A percentile compares a stretch with the other conserved stretches of the same genome.
phyloP scores from a whole-genome alignment of 2,113 vertebrate species.

The Prionailurus bengalensis region DNA sequence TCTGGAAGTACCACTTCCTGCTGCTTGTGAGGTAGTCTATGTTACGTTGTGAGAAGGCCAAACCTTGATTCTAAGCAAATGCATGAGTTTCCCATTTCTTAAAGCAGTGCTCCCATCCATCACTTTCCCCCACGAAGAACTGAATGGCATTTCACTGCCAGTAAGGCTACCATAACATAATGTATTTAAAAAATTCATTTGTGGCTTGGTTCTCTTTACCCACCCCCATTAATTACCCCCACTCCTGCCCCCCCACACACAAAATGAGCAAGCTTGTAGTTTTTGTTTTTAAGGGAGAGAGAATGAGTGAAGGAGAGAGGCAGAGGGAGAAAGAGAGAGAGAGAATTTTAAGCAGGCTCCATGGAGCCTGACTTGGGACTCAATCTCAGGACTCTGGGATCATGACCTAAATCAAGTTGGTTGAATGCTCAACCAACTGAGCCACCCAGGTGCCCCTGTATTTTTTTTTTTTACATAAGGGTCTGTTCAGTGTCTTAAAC shows the following conservation, averaged over 20 bases:
- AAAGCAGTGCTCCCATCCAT: not conserved
- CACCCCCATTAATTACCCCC: not conserved
- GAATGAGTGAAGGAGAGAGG: no score
- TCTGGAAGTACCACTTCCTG: not conserved
- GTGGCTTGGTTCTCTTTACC: not conserved
- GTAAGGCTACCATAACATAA: not conserved
- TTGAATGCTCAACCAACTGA: no score
- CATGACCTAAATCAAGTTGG: no score
- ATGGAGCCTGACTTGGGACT: no score
- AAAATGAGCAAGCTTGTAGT: not conserved
- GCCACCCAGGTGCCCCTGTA: no score
- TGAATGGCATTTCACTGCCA: not conserved
- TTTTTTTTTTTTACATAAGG: not conserved
- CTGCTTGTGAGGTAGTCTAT: not conserved
- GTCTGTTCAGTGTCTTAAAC: not conserved
- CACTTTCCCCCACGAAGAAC: not conserved
- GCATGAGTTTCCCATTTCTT: not conserved
- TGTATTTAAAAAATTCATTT: not conserved
- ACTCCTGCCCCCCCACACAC: not conserved
- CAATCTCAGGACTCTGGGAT: no score
- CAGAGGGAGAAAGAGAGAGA: no score
- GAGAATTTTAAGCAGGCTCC: no score
- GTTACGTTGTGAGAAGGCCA: constrained; percentile 18
- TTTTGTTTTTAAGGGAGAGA: not conserved
- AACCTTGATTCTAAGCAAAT: not conserved